Evolutionary conservation across 2,888 invertebrate genomes (phyloP).

Genomic region (Caenorhabditis virilis): DNA sequence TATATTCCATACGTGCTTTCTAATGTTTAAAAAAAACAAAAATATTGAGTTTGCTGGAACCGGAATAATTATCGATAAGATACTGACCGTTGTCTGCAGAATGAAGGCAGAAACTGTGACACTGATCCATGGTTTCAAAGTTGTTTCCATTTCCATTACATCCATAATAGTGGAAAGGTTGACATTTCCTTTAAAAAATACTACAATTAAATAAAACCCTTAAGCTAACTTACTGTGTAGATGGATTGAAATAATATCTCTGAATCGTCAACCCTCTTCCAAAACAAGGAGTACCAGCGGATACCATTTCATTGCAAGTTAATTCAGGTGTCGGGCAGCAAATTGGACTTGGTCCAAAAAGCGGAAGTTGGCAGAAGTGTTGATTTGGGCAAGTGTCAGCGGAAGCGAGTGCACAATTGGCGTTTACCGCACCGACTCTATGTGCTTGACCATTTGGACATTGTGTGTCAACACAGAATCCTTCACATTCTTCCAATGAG

Average conservation of each 20-base stretch:
- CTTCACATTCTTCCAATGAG: slow-evolving; percentile 67
- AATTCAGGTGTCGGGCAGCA: slow-evolving; percentile 63
- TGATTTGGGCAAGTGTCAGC: slow-evolving; percentile 60
- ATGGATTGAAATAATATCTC: slow-evolving; percentile 61
- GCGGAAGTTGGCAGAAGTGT: slow-evolving; percentile 60
- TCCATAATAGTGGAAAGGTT: slow-evolving; percentile 67
- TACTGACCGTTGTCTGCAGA: slow-evolving; percentile 53
- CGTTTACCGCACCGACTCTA: slow-evolving; percentile 63
- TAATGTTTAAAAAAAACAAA: too few species aligned
- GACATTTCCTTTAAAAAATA: slow-evolving; percentile 51
- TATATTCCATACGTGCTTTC: too few species aligned
- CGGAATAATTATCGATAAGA: too few species aligned
- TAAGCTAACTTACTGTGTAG: slow-evolving; percentile 43
- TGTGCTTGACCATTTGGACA: slow-evolving; percentile 58
- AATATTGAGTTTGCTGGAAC: too few species aligned
- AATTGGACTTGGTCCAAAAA: slow-evolving; percentile 60
- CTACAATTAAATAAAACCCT: not conserved
- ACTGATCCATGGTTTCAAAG: slow-evolving; percentile 59
- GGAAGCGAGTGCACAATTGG: slow-evolving; percentile 55
- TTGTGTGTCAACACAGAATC: slow-evolving; percentile 67
- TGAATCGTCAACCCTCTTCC: slow-evolving; percentile 62
- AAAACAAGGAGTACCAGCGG: slow-evolving; percentile 67
- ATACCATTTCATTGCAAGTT: slow-evolving; percentile 59
- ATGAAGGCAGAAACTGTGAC: slow-evolving; percentile 59
- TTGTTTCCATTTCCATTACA: slow-evolving; percentile 66